These are phyloP conservation scores for Ecdyonurus torrentis DNA, from an alignment of 2,888 invertebrate species.

Conservation along the genomic window DNA sequence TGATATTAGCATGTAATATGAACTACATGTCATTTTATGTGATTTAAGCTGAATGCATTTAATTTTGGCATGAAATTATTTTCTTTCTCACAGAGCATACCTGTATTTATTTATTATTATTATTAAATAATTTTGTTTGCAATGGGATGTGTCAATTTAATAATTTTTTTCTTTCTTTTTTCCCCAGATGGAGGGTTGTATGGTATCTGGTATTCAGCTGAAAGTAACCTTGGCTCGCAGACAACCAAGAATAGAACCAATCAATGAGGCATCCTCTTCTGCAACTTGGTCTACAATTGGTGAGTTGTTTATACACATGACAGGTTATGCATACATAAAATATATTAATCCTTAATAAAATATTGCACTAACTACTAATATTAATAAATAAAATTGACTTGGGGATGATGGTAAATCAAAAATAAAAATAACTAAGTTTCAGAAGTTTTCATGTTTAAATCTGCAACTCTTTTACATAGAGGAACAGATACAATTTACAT, in stretches of 20 bases:
- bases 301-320: too few relatives aligned
- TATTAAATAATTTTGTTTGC: neutral
- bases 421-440: too few relatives aligned
- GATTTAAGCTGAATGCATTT: neutral
- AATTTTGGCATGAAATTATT: neutral
- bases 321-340: too few relatives aligned
- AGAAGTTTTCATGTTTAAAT: too few relatives aligned
- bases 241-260: slow-evolving; percentile 60
- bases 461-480: too few relatives aligned
- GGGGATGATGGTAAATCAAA: too few relatives aligned
- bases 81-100: neutral
- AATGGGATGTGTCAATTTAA: slow-evolving; percentile 12
- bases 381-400: too few relatives aligned
- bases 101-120: neutral
- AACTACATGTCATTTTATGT: too few relatives aligned
- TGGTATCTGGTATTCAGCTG: slow-evolving; percentile 53
- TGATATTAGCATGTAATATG: too few relatives aligned
- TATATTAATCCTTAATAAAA: too few relatives aligned
- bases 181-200: slow-evolving; percentile 55
- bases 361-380: too few relatives aligned
- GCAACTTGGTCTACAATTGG: slow-evolving; percentile 57
- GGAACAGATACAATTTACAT: too few relatives aligned
- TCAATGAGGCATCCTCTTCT: slow-evolving; percentile 53
- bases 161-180: slow-evolving; percentile 15
- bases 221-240: slow-evolving; percentile 67